Evolutionary conservation across 1,140 invertebrate species (phyloP).

Genomic region (Tribolium castaneum): DNA sequence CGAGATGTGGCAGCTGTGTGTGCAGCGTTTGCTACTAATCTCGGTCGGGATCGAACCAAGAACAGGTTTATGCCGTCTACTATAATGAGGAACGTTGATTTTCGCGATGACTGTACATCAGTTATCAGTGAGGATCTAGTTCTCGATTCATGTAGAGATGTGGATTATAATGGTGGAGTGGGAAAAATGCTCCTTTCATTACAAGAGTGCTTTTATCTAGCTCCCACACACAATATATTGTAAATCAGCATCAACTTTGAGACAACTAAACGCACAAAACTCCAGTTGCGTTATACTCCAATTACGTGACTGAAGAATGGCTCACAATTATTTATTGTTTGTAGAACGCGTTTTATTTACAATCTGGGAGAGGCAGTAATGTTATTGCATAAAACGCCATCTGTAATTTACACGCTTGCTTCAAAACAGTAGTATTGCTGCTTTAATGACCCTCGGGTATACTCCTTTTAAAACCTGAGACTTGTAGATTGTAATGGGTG

Average conservation of each 20-base stretch:
- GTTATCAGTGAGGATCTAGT: conserved; percentile 27
- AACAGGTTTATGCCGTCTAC: conserved; percentile 40
- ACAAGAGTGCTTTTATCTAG: conserved; percentile 3
- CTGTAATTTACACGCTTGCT: background rate
- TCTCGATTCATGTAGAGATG: conserved; percentile 19
- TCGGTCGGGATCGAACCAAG: conserved; percentile 34
- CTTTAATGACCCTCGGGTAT: conserved; percentile 4
- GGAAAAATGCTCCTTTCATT: conserved; percentile 22
- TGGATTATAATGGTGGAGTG: conserved; percentile 6
- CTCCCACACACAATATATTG: background rate
- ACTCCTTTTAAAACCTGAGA: conserved; percentile 1
- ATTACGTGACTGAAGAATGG: conserved; percentile 4
- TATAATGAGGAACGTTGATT: conserved; percentile 38
- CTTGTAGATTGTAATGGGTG: conserved; percentile 8
- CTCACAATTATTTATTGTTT: conserved; percentile 5
- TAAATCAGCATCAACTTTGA: conserved; percentile 12
- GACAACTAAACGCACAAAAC: conserved; percentile 10
- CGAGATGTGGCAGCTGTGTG: conserved; percentile 41
- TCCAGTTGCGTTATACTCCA: background rate
- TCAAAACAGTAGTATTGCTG: background rate
- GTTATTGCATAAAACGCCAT: conserved; percentile 12
- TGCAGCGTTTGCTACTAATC: conserved; percentile 37
- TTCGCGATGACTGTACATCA: conserved; percentile 37
- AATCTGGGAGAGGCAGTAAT: background rate
- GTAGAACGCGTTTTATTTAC: conserved; percentile 10